Evolutionary conservation across 2,888 invertebrate species (phyloP).

Genomic region (Eumerus sabulonum): DNA sequence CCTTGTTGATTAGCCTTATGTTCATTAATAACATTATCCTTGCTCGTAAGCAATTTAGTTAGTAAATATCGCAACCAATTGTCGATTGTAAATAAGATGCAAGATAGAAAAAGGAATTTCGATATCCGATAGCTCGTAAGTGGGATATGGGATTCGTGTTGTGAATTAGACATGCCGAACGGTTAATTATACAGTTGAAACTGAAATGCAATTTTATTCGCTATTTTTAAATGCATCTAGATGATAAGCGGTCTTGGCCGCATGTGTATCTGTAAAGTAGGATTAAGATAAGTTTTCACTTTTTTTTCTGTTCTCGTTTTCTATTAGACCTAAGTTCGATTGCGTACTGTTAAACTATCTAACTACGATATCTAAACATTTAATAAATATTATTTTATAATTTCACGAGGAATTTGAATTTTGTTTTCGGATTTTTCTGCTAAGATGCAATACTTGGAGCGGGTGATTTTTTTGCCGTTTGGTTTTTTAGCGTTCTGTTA

Average conservation of each 20-base stretch:
- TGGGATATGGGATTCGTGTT: too few species aligned
- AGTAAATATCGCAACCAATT: constrained; percentile 1
- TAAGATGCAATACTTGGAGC: too few species aligned
- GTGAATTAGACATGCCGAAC: too few species aligned
- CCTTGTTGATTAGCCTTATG: constrained; percentile 48
- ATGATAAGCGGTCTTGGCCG: too few species aligned
- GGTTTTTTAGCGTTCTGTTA: too few species aligned
- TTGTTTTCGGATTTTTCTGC: too few species aligned
- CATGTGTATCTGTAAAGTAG: constrained; percentile 35
- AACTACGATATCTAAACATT: constrained; percentile 32
- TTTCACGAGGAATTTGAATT: constrained; percentile 12
- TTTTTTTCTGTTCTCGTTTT: neutral
- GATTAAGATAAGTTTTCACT: constrained; percentile 30
- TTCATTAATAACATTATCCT: neutral
- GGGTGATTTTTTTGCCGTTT: too few species aligned
- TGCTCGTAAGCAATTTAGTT: constrained; percentile 15
- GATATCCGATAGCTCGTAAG: neutral
- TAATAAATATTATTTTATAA: constrained; percentile 53
- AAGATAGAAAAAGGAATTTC: constrained; percentile 19
- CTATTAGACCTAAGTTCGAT: constrained; percentile 36
- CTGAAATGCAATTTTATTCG: too few species aligned
- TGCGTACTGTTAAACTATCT: constrained; percentile 24
- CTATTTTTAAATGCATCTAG: too few species aligned
- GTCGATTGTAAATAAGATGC: constrained; percentile 45
- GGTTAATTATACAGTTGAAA: too few species aligned